These are phyloP conservation scores for Limnephilus auricula DNA, from an alignment of 2,888 invertebrate genomes.

Conservation along the genomic window DNA sequence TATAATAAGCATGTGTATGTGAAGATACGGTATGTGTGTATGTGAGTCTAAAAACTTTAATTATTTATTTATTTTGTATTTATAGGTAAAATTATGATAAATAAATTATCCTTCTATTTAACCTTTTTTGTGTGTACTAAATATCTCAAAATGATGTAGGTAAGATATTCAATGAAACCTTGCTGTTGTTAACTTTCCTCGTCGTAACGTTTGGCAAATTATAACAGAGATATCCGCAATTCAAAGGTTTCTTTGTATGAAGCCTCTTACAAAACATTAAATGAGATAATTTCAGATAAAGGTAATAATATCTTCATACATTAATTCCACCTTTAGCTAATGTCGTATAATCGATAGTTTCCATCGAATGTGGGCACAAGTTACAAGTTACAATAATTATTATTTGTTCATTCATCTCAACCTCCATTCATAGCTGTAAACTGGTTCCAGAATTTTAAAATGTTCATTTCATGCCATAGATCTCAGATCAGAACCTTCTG, in stretches of 20 bases:
- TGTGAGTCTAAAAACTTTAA: too few species aligned
- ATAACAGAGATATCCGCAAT: neutral
- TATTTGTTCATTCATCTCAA: constrained; percentile 11
- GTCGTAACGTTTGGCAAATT: neutral
- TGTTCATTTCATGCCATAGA: neutral
- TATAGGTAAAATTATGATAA: neutral
- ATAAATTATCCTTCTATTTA: neutral
- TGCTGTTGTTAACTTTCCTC: neutral
- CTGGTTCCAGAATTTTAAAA: neutral
- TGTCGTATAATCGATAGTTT: neutral
- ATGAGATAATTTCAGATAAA: neutral
- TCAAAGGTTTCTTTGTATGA: neutral
- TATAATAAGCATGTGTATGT: too few species aligned
- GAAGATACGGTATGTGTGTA: too few species aligned
- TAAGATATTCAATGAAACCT: neutral
- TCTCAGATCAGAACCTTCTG: neutral
- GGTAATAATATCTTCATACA: neutral
- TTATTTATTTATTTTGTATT: too few species aligned
- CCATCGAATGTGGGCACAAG: neutral
- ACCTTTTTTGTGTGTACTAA: too few species aligned
- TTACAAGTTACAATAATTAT: neutral
- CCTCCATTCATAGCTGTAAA: constrained; percentile 12
- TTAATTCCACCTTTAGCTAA: neutral
- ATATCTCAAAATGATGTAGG: neutral
- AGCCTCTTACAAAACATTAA: neutral